These are phyloP conservation scores for Streptopelia turtur DNA, from an alignment of 2,797 vertebrate species.

Conservation along the genomic window DNA sequence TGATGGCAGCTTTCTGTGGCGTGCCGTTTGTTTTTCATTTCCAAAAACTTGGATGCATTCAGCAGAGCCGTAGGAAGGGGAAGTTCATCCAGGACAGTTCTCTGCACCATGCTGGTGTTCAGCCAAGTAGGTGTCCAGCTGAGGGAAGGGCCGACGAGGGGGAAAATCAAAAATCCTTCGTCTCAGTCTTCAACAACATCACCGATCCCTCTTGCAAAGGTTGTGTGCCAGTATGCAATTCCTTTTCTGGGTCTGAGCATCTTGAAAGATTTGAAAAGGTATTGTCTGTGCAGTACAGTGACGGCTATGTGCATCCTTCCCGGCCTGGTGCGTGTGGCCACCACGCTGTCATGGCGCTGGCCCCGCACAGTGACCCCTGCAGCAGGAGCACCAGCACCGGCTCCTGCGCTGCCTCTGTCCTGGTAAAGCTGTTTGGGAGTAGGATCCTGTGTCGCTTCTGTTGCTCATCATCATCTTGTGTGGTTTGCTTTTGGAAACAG, in stretches of 20 bases:
- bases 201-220: fast-evolving
- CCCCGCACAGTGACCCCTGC: fast-evolving
- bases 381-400: fast-evolving
- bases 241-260: background rate
- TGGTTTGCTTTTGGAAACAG: background rate
- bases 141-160: background rate
- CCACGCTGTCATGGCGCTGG: background rate
- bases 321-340: fast-evolving
- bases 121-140: background rate
- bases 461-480: fast-evolving
- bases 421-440: background rate
- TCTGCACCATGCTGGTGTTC: background rate
- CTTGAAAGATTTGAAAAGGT: background rate
- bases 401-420: background rate
- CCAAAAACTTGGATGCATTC: background rate
- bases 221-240: background rate
- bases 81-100: background rate
- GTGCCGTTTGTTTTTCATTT: background rate
- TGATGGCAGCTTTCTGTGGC: background rate
- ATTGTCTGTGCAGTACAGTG: fast-evolving
- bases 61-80: background rate
- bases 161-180: background rate
- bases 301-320: background rate
- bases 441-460: background rate
- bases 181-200: background rate